phyloP scores from a whole-genome alignment of 2,113 vertebrate species.

The Sander lucioperca region DNA sequence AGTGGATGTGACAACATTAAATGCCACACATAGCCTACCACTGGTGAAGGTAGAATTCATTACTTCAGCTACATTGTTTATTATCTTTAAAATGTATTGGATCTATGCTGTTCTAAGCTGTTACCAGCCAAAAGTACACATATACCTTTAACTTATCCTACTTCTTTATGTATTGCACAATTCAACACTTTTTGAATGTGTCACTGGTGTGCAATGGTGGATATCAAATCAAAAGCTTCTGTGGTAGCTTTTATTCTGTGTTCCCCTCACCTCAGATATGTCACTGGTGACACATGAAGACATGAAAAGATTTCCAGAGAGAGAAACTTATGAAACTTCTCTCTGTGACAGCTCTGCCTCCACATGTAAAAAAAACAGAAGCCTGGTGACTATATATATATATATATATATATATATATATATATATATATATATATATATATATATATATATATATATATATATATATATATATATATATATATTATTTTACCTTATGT shows the following conservation, averaged over 20 bases:
- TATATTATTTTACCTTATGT: conserved; percentile 8
- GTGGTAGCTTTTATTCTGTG: not conserved
- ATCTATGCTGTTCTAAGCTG: not conserved
- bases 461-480: not conserved
- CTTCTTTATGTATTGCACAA: not conserved
- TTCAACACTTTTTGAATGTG: not conserved
- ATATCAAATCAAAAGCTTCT: conserved; percentile 30
- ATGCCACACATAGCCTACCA: not conserved
- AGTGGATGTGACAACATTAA: not conserved
- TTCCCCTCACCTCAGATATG: conserved; percentile 29
- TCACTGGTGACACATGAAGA: conserved; percentile 20
- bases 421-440: not conserved
- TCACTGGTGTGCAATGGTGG: not conserved
- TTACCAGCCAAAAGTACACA: not conserved
- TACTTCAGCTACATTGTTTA: not conserved
- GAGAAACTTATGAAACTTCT: conserved; percentile 37
- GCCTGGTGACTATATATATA: conserved; percentile 12
- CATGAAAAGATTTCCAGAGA: conserved; percentile 16
- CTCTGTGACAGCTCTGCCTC: conserved; percentile 19
- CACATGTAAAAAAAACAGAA: not conserved
- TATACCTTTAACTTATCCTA: not conserved
- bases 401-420: not conserved
- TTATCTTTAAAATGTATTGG: not conserved
- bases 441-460: not conserved
- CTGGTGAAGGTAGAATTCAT: not conserved